A percentile compares a stretch with the other conserved stretches of the same genome.
Evolutionary conservation across 2,888 invertebrate genomes (phyloP).

Genomic region (Digitonthophagus gazella): DNA sequence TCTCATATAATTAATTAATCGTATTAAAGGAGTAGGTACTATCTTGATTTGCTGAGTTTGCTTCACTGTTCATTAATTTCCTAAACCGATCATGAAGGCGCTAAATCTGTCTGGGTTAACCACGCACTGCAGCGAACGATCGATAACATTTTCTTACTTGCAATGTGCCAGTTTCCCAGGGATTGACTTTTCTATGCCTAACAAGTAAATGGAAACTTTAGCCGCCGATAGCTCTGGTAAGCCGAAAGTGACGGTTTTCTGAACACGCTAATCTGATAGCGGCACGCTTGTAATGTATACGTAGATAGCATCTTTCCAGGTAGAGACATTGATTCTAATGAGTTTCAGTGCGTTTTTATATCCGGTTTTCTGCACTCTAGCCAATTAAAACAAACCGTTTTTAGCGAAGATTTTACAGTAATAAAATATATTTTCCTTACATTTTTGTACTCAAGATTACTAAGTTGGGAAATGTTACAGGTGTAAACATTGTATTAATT

Average conservation of each 20-base stretch:
- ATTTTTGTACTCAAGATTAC: background rate
- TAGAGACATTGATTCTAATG: background rate
- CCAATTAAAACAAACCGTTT: background rate
- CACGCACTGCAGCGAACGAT: background rate
- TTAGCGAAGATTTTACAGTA: background rate
- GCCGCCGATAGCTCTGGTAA: background rate
- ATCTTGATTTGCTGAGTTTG: background rate
- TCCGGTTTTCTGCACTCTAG: background rate
- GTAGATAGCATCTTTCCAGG: background rate
- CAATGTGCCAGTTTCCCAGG: background rate
- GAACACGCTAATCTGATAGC: background rate
- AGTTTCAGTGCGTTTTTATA: background rate
- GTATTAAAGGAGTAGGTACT: too few species aligned
- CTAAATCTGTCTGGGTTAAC: background rate
- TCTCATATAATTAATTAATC: too few species aligned
- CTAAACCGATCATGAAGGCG: background rate
- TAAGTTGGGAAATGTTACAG: too few species aligned
- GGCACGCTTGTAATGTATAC: background rate
- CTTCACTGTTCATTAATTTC: background rate
- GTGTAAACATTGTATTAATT: too few species aligned
- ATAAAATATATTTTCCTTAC: background rate
- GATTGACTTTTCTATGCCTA: background rate
- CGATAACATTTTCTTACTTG: background rate
- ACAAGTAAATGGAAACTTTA: background rate
- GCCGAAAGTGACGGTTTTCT: background rate